Conservation (phyloP, 2,888 invertebrate genomes). For the Boloria euphrosyne region DNA sequence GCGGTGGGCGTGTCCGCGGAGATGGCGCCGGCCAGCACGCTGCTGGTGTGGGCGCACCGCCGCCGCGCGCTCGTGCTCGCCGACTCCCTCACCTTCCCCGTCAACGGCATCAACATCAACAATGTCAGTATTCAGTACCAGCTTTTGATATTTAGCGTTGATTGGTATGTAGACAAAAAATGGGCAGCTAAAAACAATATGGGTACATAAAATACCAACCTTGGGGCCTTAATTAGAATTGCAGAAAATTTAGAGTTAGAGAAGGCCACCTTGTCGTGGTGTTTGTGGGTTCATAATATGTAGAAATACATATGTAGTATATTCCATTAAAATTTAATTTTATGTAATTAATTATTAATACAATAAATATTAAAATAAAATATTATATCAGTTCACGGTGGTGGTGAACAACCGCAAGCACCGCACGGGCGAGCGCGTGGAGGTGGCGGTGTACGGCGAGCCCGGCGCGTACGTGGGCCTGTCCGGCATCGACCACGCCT, state of each 20-base stretch:
- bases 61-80: constrained; percentile 92
- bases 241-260: too few relatives aligned
- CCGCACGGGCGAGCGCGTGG: constrained; percentile 95
- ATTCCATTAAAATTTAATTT: not conserved
- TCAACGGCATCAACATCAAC: constrained; percentile 96
- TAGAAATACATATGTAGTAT: too few relatives aligned
- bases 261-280: too few relatives aligned
- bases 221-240: too few relatives aligned
- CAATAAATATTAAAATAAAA: not conserved
- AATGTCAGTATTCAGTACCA: constrained; percentile 79
- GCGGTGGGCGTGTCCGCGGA: constrained; percentile 91
- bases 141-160: too few relatives aligned
- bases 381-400: constrained; percentile 86
- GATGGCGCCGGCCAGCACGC: constrained; percentile 96
- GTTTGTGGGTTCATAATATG: too few relatives aligned
- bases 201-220: too few relatives aligned
- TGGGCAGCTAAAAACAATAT: too few relatives aligned
- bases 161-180: too few relatives aligned
- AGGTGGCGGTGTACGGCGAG: constrained; percentile 96
- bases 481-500: constrained; percentile 93
- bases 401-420: constrained; percentile 96
- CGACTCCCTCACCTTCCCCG: constrained; percentile 97
- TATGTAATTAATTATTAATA: not conserved
- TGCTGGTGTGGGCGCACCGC: constrained; percentile 93
- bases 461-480: constrained; percentile 97